Evolutionary conservation across 2,113 vertebrate species (phyloP).

Genomic region (Promerops cafer): DNA sequence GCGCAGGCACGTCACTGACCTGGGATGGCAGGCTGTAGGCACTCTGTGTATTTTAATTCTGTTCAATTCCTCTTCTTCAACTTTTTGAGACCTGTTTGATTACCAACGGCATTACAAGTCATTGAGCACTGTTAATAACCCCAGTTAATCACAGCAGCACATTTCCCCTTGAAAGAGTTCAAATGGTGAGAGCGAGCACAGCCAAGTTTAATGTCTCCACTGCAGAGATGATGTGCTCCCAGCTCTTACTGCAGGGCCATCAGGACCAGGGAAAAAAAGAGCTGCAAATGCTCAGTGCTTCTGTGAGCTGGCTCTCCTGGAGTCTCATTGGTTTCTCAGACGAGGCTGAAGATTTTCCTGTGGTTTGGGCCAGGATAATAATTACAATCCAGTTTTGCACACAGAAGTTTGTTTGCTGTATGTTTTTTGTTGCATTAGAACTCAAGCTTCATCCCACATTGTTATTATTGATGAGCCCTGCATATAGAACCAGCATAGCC

Average conservation of each 20-base stretch:
- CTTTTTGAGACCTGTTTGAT: constrained; percentile 28
- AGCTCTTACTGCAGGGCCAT: background rate
- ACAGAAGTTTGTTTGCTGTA: background rate
- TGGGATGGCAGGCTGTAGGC: background rate
- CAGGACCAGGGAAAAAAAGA: background rate
- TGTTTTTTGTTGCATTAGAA: background rate
- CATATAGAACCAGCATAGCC: background rate
- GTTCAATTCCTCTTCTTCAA: background rate
- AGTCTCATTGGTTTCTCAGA: background rate
- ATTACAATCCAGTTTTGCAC: background rate
- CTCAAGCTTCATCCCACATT: background rate
- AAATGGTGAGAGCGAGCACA: background rate
- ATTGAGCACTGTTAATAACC: constrained; percentile 20
- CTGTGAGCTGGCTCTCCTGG: background rate
- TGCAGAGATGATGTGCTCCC: background rate
- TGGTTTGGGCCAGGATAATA: background rate
- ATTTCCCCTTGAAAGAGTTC: constrained; percentile 35
- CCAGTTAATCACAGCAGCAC: constrained; percentile 13
- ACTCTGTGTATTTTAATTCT: background rate
- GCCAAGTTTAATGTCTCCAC: background rate
- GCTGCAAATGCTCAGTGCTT: background rate
- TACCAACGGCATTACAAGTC: background rate
- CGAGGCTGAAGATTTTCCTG: background rate
- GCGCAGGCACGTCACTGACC: background rate
- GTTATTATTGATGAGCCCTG: background rate